These are phyloP conservation scores for Bos javanicus DNA, from an alignment of 2,113 vertebrate genomes.

Conservation along the genomic window DNA sequence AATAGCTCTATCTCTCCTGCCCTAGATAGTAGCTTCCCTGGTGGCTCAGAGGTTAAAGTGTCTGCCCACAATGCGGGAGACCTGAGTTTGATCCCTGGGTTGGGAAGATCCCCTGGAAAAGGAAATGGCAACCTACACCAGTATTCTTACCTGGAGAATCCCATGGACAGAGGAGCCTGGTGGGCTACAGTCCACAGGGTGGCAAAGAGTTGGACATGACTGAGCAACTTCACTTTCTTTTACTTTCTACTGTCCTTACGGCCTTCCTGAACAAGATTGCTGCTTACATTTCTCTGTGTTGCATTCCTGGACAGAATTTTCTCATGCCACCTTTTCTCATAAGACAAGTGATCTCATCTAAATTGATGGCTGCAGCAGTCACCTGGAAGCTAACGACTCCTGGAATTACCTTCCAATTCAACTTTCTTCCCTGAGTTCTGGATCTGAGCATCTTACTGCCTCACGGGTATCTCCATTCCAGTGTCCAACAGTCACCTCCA, in stretches of 20 bases:
- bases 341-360: neutral
- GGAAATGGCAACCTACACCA: neutral
- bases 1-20: neutral
- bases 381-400: neutral
- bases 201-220: accelerated
- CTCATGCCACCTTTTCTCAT: neutral
- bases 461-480: neutral
- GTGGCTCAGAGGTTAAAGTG: neutral
- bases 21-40: neutral
- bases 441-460: neutral
- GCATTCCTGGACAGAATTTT: neutral
- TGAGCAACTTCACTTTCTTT: neutral
- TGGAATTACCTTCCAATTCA: neutral
- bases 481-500: neutral
- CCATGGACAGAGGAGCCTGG: neutral
- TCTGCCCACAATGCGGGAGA: accelerated
- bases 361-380: neutral
- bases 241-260: neutral
- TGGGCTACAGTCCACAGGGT: neutral
- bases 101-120: neutral
- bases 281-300: neutral
- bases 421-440: neutral
- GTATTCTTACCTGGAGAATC: neutral
- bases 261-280: neutral
- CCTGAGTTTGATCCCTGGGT: neutral